Conservation (phyloP, 1,140 invertebrate species). For the Drosophila ohnishii region DNA sequence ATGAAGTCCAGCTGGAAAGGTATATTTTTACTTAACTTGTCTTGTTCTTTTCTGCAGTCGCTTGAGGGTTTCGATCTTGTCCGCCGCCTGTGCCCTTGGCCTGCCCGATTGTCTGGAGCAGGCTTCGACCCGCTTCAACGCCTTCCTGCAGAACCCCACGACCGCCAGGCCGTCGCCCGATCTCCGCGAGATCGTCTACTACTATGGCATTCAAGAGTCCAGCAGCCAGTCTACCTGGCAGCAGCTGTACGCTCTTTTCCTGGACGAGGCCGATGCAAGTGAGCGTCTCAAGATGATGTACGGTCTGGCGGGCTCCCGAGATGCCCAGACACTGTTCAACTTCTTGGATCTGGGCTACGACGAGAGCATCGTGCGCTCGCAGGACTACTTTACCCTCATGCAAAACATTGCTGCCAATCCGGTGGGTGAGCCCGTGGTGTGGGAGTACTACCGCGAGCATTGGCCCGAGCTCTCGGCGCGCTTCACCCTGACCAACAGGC, state of each 20-base stretch:
- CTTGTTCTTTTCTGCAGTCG: slow-evolving; percentile 79
- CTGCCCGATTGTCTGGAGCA: slow-evolving; percentile 85
- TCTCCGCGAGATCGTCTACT: slow-evolving; percentile 87
- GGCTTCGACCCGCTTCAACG: slow-evolving; percentile 84
- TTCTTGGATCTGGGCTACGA: slow-evolving; percentile 88
- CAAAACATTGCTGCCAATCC: slow-evolving; percentile 88
- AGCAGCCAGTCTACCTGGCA: slow-evolving; percentile 87
- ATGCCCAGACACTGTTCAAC: slow-evolving; percentile 85
- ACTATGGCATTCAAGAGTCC: slow-evolving; percentile 85
- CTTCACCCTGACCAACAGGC: slow-evolving; percentile 92
- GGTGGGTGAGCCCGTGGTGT: slow-evolving; percentile 88
- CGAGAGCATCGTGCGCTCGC: slow-evolving; percentile 89
- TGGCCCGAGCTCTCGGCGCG: slow-evolving; percentile 89
- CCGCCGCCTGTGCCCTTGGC: slow-evolving; percentile 86
- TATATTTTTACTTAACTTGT: neutral
- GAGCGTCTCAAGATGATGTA: slow-evolving; percentile 89
- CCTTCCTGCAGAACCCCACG: slow-evolving; percentile 84
- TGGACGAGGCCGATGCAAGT: slow-evolving; percentile 88
- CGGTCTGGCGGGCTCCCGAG: slow-evolving; percentile 87
- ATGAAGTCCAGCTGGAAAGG: neutral
- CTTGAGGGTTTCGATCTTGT: slow-evolving; percentile 85
- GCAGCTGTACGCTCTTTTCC: slow-evolving; percentile 88
- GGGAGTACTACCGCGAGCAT: slow-evolving; percentile 91
- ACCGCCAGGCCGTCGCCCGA: slow-evolving; percentile 88
- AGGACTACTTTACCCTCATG: slow-evolving; percentile 92